Evolutionary conservation across 2,888 invertebrate species (phyloP), one percentile per base, ranked within the genome.

Genomic region (Melinopterus prodromus): DNA sequence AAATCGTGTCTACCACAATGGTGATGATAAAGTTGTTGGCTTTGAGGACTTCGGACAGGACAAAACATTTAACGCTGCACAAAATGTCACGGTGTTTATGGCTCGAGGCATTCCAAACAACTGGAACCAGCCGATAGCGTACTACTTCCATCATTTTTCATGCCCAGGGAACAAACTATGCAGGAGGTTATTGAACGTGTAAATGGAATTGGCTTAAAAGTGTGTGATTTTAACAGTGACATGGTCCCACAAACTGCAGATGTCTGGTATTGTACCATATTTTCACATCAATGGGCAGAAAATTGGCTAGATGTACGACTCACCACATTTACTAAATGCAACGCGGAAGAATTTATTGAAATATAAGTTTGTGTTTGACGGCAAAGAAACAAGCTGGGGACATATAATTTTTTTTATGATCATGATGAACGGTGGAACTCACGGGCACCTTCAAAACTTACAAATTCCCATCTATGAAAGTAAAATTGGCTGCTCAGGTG

Each of bases 391-490:
- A 38, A 38, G 38, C 9, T 38, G 38, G 38, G 16, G 76, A 35
- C 71, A 81, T 76, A 81, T 83, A 69, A 77, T 16, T 12, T 77
- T 69, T 84, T 84, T 81, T 83, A 82, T 35, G 36, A 74, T 4
- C 26, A 6, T 26, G 16, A 74, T 14, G 7, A 36, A 36, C 74
- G 9, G 36, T 36, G 36, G 36, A 9, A 26, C 16, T 76, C 77
- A 53, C 72, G 81, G 75, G 9, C 74, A 71, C 83, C 82, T 15
- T 83, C 82, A 74, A 84, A 83, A 80, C 69, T 83, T n/a, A 83
- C 83, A 7, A 78, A 83, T 69, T 71, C 82, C 3, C 84, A 84
- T 80, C 77, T 84, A 9, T 84, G 83, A 82, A 81, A 69, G 84
- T 84, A 7, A 83, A 83, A 69, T 79, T 79, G 69, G 84, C 84